Evolutionary conservation across 2,888 invertebrate species (phyloP).

Genomic region (Stenchaetothrips biformis): DNA sequence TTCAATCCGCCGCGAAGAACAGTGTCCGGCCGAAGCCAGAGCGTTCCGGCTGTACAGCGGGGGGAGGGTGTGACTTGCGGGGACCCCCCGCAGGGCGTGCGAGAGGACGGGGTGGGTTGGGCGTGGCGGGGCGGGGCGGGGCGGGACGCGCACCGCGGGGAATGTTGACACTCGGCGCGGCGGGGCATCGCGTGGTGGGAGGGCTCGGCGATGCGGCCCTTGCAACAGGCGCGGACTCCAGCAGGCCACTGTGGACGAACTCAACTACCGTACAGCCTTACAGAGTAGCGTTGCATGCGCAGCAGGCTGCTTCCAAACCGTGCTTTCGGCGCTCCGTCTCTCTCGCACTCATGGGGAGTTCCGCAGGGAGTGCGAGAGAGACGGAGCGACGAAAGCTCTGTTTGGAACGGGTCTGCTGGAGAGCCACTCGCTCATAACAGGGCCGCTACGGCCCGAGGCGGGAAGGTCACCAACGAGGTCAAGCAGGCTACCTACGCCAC

Average conservation of each 20-base stretch:
- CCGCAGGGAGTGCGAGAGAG: too few species aligned
- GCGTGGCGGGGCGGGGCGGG: conserved; percentile 31
- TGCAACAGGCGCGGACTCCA: neutral
- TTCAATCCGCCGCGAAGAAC: neutral
- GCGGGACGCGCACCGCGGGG: conserved; percentile 29
- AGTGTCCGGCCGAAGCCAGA: neutral
- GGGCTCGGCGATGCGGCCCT: neutral
- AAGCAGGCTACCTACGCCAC: too few species aligned
- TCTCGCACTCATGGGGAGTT: neutral
- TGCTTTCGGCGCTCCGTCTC: neutral
- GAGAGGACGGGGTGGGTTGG: neutral
- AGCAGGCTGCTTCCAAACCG: neutral
- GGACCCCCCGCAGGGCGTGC: neutral
- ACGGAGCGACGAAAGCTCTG: too few species aligned
- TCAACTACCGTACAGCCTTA: too few species aligned
- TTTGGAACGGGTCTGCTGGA: too few species aligned
- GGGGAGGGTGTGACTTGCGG: neutral
- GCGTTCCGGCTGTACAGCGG: neutral
- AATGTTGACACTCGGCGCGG: conserved; percentile 29
- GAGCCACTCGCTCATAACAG: too few species aligned
- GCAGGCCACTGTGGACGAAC: too few species aligned
- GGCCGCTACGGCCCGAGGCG: too few species aligned
- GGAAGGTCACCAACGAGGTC: too few species aligned
- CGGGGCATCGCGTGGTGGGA: neutral
- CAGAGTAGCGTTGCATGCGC: too few species aligned